Evolutionary conservation across 2,888 invertebrate genomes (phyloP), one percentile per base, ranked within the genome.

Genomic region (Rosalia funebris): DNA sequence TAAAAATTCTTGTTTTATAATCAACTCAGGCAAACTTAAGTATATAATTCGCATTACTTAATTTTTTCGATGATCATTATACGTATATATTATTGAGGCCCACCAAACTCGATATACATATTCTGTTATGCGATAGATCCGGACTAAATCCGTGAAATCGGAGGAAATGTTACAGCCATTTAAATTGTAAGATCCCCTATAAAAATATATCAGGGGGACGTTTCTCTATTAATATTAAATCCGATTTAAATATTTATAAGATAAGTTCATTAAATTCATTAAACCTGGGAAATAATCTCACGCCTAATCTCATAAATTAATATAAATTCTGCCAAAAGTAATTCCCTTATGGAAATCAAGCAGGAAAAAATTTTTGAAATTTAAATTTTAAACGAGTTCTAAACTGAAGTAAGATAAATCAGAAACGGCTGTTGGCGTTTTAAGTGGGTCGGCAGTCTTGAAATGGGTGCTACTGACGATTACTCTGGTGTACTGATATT

Each of bases 341-440:
- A 50, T 50, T 50, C 39, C 25, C 7, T 50, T 39, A 50, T 50
- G 50, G 50, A 50, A 50, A 50, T 50, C 20, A 31, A 50, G 39
- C 19, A n/a, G 25, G 10, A 31, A 39, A 50, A 50, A 50, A 39
- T 50, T 50, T 39, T 50, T 37, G 15, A 31, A 25, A 50, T 50
- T 50, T 50, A 31, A 50, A 50, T 50, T 50, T 50, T 39, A 39
- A 39, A 20, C 50, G 39, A 50, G 50, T 50, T 39, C 25, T 20
- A 31, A 39, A 50, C 39, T 31, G 39, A 20, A 50, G 25, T 39
- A 39, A 50, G 39, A 50, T 39, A 50, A 50, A 50, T 50, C 50
- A 50, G 20, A n/a, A 20, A 11, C 20, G 19, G 44, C 25, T 44
- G 44, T 44, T 44, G 44, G 20, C 44, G 20, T 44, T 25, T 44